A percentile compares a stretch with the other conserved stretches of the same genome.
Conservation (phyloP, 2,797 vertebrate genomes). For the Ctenosaura bakeri region DNA sequence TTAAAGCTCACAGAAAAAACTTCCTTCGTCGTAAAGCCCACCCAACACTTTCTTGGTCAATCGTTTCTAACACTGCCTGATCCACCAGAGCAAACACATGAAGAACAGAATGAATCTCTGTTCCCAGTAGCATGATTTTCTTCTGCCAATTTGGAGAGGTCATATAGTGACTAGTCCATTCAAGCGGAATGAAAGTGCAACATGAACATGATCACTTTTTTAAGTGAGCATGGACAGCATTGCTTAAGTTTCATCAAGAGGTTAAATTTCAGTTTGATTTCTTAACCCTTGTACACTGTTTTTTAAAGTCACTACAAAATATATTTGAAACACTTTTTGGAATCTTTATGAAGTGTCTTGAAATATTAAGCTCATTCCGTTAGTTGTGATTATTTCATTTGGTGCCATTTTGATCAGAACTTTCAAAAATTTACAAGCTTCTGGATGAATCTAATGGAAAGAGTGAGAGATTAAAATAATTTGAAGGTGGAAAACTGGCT, state of each 20-base stretch:
- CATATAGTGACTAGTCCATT: no score
- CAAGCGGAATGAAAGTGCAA: background rate
- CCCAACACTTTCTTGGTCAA: conserved; percentile 6
- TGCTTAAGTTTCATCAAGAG: background rate
- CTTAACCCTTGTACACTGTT: background rate
- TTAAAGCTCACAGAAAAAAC: conserved; percentile 51
- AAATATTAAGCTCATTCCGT: no score
- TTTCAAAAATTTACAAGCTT: no score
- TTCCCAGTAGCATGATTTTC: background rate
- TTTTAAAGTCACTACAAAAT: background rate
- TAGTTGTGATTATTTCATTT: no score
- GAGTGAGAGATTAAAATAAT: no score
- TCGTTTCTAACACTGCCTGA: background rate
- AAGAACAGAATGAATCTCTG: background rate
- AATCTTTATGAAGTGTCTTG: background rate
- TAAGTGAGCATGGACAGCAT: background rate
- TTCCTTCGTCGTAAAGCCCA: background rate
- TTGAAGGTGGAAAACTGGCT: no score
- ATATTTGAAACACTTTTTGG: background rate
- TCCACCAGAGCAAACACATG: background rate
- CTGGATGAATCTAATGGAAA: no score
- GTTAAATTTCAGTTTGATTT: background rate
- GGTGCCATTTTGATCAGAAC: no score
- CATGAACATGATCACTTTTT: background rate
- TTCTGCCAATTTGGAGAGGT: background rate